Percentiles rank a stretch among this genome's conserved stretches.
Evolutionary conservation across 2,113 vertebrate species (phyloP).

Genomic region (Hucho hucho): DNA sequence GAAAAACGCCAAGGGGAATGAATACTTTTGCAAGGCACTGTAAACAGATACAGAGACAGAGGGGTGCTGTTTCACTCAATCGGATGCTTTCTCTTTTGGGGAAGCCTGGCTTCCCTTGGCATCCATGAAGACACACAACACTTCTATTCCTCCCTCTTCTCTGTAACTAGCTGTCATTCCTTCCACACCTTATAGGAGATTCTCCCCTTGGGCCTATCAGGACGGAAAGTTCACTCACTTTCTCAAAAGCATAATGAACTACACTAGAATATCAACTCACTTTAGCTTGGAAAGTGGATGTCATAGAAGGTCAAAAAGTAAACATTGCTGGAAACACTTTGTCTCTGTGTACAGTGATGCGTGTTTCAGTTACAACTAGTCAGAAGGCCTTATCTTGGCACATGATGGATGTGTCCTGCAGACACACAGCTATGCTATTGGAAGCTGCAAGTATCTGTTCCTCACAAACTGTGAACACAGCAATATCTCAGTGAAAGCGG

Average conservation of each 20-base stretch:
- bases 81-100: too few species aligned
- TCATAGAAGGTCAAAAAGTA: too few species aligned
- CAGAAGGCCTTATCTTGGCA: background rate
- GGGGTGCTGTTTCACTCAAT: too few species aligned
- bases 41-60: too few species aligned
- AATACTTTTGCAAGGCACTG: too few species aligned
- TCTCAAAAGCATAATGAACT: too few species aligned
- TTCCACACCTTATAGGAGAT: slow-evolving; percentile 34
- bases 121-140: background rate
- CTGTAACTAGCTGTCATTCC: slow-evolving; percentile 42
- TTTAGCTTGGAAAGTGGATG: too few species aligned
- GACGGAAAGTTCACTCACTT: slow-evolving; percentile 18
- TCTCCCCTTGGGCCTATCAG: slow-evolving; percentile 20
- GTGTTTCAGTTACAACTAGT: background rate
- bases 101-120: too few species aligned
- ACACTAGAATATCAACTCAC: too few species aligned
- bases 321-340: background rate
- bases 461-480: background rate
- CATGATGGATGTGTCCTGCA: background rate
- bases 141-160: slow-evolving; percentile 13
- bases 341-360: background rate
- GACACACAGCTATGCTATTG: background rate
- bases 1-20: too few species aligned
- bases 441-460: too few species aligned
- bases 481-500: background rate